phyloP scores from a whole-genome alignment of 2,113 vertebrate genomes.

The Megaceryle maxima region DNA sequence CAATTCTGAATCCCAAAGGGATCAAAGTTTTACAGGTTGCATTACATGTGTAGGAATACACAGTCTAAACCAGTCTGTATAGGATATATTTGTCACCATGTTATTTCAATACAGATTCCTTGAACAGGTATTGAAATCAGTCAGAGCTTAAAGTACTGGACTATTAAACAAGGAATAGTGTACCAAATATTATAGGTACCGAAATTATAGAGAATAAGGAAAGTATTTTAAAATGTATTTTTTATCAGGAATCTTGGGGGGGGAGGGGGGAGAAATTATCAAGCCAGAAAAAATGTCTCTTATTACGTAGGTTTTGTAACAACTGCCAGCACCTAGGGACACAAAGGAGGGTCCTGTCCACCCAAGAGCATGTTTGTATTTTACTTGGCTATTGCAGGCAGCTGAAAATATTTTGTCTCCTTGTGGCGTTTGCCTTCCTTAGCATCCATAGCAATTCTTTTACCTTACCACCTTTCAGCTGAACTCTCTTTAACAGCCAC shows the following conservation, averaged over 20 bases:
- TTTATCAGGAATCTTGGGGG: background rate
- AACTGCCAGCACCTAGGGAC: background rate
- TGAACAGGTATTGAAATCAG: background rate
- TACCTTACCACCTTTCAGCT: background rate
- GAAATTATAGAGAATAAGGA: background rate
- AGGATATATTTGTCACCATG: background rate
- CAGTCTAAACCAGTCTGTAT: background rate
- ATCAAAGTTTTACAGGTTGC: background rate
- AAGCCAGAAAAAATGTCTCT: background rate
- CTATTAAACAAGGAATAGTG: background rate
- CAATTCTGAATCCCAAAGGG: conserved; percentile 32
- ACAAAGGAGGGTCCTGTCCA: background rate
- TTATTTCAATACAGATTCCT: background rate
- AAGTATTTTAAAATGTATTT: background rate
- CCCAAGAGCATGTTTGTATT: background rate
- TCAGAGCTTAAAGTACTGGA: background rate
- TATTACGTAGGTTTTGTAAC: background rate
- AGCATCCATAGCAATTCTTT: background rate
- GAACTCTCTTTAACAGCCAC: background rate
- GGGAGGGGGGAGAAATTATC: rapidly evolving
- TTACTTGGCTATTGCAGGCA: background rate
- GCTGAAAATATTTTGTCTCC: background rate
- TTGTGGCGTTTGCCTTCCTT: background rate
- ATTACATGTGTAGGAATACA: background rate
- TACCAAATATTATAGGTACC: background rate